These are phyloP conservation scores for Thunnus albacares DNA, from an alignment of 2,797 vertebrate genomes.

Conservation along the genomic window DNA sequence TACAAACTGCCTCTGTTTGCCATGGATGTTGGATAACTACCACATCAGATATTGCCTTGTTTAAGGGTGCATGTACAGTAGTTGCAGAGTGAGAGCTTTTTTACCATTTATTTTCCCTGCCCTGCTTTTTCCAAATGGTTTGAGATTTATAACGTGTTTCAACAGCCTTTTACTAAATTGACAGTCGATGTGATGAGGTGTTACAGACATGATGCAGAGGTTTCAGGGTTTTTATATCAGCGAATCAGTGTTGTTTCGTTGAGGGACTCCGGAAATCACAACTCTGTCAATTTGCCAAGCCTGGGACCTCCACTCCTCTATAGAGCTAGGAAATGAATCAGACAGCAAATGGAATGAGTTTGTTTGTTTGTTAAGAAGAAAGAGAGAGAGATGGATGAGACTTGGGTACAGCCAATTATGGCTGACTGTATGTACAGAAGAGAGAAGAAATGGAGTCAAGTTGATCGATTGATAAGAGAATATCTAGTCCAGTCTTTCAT, in stretches of 20 bases:
- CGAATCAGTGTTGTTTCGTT: slow-evolving; percentile 33
- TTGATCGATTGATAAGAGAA: slow-evolving; percentile 53
- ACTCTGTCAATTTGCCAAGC: slow-evolving; percentile 19
- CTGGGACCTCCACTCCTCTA: slow-evolving; percentile 20
- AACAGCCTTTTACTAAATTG: slow-evolving; percentile 34
- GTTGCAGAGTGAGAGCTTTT: background rate
- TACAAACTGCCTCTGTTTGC: background rate
- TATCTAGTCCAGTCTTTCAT: slow-evolving; percentile 42
- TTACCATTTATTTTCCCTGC: slow-evolving; percentile 4
- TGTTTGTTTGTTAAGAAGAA: slow-evolving; percentile 57
- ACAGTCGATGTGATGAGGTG: slow-evolving; percentile 37
- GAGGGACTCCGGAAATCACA: slow-evolving; percentile 22
- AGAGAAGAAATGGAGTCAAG: slow-evolving; percentile 23
- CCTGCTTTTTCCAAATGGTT: slow-evolving; percentile 27
- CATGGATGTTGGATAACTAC: background rate
- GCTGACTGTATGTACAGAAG: slow-evolving; percentile 27
- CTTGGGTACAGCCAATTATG: slow-evolving; percentile 34
- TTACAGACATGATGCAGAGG: slow-evolving; percentile 13
- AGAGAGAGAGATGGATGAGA: slow-evolving; percentile 30
- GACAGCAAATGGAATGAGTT: slow-evolving; percentile 38
- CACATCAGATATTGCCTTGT: background rate
- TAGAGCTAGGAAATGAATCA: slow-evolving; percentile 51
- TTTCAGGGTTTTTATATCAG: background rate
- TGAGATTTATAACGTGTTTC: slow-evolving; percentile 29
- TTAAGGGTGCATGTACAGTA: slow-evolving; percentile 3